A percentile compares a stretch with the other conserved stretches of the same genome.
Evolutionary conservation across 2,888 invertebrate genomes (phyloP).

Genomic region (Phragmatobia fuliginosa): DNA sequence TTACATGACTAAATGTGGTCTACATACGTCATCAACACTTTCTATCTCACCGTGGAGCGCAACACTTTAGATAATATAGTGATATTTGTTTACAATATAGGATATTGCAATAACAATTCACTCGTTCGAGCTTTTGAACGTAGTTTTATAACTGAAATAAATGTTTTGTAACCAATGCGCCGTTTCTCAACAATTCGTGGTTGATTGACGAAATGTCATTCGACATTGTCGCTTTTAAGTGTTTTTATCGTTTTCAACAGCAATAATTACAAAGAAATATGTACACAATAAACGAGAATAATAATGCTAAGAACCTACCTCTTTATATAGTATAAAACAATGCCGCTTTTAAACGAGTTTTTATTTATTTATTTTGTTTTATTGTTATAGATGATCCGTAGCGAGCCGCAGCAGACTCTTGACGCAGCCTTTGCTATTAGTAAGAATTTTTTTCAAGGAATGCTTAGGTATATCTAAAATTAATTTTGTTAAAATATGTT

Average conservation of each 20-base stretch:
- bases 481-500: not conserved
- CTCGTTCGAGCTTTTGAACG: conserved; percentile 40
- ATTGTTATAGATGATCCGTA: no score
- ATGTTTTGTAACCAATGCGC: conserved; percentile 45
- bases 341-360: not conserved
- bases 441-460: not conserved
- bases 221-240: conserved; percentile 28
- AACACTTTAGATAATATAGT: conserved; percentile 15
- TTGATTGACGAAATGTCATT: conserved; percentile 39
- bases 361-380: not conserved
- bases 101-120: conserved; percentile 43
- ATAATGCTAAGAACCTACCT: not conserved
- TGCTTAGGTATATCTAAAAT: not conserved
- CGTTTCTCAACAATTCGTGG: conserved; percentile 48
- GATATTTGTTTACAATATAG: conserved; percentile 38
- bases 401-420: not conserved
- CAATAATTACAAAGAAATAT: conserved; percentile 15
- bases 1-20: not conserved
- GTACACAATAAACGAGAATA: conserved; percentile 2
- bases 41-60: conserved; percentile 13
- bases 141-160: conserved; percentile 50
- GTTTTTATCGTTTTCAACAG: conserved; percentile 33
- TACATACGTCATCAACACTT: conserved; percentile 12
- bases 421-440: not conserved
- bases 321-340: not conserved